Percentiles rank a stretch among this genome's conserved stretches.
Conservation (phyloP, 2,113 vertebrate genomes). For the Strix aluco region DNA sequence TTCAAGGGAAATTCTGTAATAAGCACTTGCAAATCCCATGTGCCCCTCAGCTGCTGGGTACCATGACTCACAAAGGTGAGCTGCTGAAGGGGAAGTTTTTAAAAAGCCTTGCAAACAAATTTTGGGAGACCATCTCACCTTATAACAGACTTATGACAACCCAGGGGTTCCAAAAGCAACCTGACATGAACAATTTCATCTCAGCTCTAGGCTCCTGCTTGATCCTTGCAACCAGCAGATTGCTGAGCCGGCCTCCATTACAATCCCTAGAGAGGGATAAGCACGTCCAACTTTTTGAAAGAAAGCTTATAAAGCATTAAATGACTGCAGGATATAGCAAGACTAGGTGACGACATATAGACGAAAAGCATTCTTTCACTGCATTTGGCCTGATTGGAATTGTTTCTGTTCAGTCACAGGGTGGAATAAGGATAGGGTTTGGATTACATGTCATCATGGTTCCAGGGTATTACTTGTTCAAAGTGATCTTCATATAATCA, state of each 20-base stretch:
- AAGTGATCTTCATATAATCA: neutral
- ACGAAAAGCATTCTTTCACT: neutral
- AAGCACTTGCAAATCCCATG: neutral
- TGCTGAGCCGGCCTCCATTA: neutral
- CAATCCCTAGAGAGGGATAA: neutral
- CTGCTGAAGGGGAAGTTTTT: neutral
- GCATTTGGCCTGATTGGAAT: neutral
- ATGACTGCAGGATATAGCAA: neutral
- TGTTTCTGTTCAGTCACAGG: neutral
- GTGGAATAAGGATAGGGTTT: neutral
- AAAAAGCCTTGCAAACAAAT: neutral
- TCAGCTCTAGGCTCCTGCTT: neutral
- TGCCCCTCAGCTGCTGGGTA: neutral
- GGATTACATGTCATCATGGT: neutral
- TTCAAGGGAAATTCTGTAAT: neutral
- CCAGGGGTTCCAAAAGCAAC: neutral
- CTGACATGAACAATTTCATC: neutral
- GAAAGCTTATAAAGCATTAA: neutral
- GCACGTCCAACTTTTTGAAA: neutral
- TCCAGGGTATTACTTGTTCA: neutral
- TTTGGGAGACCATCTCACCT: neutral
- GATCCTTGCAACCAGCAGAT: neutral
- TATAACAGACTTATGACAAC: neutral
- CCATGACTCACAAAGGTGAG: neutral
- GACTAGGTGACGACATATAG: neutral